phyloP scores from a whole-genome alignment of 2,888 invertebrate genomes.

The Crematogaster levior region DNA sequence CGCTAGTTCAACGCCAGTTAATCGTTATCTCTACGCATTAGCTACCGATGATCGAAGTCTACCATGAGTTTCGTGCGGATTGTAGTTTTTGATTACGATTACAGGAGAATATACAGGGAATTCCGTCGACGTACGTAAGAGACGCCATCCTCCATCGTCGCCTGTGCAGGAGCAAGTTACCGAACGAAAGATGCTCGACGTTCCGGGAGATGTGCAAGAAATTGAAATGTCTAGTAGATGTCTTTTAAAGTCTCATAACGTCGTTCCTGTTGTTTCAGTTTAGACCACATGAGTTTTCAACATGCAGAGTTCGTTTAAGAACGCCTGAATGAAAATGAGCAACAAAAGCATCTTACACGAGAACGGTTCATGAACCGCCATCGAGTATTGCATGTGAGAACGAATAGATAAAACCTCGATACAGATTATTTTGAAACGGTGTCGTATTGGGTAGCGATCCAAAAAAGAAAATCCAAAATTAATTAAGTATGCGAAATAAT shows the following conservation, averaged over 20 bases:
- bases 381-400: background rate
- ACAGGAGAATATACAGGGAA: constrained; percentile 48
- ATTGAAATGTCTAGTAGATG: background rate
- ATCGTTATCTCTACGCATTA: constrained; percentile 60
- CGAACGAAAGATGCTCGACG: background rate
- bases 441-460: background rate
- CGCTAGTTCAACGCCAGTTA: constrained; percentile 25
- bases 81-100: constrained; percentile 70
- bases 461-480: too few relatives aligned
- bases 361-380: background rate
- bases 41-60: constrained; percentile 61
- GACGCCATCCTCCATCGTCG: background rate
- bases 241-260: background rate
- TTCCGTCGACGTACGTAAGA: constrained; percentile 26
- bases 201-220: background rate
- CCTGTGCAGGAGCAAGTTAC: background rate
- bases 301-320: background rate
- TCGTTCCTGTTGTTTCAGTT: background rate
- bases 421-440: background rate
- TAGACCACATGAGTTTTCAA: background rate
- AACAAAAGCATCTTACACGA: background rate
- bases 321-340: background rate
- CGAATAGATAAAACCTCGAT: constrained; percentile 6
- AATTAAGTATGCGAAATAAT: too few relatives aligned
- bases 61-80: constrained; percentile 55